Percentiles rank a stretch among this genome's conserved stretches.
phyloP scores from a whole-genome alignment of 2,888 invertebrate species.

The Phaonia tiefii region DNA sequence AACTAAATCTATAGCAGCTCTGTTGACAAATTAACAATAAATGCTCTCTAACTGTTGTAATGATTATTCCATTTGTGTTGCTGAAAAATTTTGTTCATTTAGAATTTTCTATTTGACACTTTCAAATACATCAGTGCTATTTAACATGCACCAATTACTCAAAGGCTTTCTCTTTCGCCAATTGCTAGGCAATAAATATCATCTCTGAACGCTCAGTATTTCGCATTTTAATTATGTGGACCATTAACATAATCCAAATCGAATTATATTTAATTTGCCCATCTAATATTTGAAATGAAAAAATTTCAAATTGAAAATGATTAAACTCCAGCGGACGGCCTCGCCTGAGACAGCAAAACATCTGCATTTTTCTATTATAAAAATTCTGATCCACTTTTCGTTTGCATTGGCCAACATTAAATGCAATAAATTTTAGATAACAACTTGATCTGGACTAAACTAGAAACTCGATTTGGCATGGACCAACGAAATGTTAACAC shows the following conservation, averaged over 20 bases:
- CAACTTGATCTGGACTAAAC: background rate
- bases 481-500: slow-evolving; percentile 12
- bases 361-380: slow-evolving; percentile 11
- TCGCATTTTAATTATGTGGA: background rate
- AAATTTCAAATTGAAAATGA: slow-evolving; percentile 21
- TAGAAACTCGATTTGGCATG: slow-evolving; percentile 33
- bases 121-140: too few species aligned
- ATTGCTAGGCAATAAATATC: too few species aligned
- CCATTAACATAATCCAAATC: slow-evolving; percentile 23
- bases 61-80: too few species aligned
- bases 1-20: too few species aligned
- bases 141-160: too few species aligned
- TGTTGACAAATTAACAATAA: too few species aligned
- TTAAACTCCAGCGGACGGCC: background rate
- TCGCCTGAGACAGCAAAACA: slow-evolving; percentile 5
- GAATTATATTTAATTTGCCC: slow-evolving; percentile 11
- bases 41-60: too few species aligned
- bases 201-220: too few species aligned
- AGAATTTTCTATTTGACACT: too few species aligned
- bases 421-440: background rate
- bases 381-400: background rate
- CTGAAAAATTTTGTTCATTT: too few species aligned
- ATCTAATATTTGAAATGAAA: slow-evolving; percentile 22
- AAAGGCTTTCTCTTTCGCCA: too few species aligned
- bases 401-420: slow-evolving; percentile 21